Conservation (phyloP, 2,113 vertebrate genomes). For the Tenebrosternarchus preto region DNA sequence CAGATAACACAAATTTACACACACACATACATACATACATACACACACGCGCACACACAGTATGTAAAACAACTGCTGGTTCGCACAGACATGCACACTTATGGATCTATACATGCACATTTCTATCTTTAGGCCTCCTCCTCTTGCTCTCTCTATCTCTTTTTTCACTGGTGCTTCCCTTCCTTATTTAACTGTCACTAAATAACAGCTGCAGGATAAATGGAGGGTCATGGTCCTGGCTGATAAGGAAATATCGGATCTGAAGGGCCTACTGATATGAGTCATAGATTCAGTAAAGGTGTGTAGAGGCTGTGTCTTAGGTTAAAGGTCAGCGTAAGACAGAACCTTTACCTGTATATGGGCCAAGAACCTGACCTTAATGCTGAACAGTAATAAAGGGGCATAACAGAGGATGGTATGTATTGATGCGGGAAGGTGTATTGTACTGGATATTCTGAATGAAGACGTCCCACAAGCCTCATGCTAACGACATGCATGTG, state of each 20-base stretch:
- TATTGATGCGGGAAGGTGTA: background rate
- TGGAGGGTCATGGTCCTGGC: background rate
- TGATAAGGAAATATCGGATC: background rate
- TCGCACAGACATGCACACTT: constrained; percentile 10
- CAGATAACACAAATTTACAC: constrained; percentile 63
- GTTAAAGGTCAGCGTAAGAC: background rate
- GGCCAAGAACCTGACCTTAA: background rate
- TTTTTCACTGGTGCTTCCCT: too few species aligned
- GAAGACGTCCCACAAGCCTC: too few species aligned
- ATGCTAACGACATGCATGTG: too few species aligned
- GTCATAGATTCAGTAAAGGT: background rate
- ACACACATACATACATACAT: constrained; percentile 41
- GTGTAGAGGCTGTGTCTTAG: background rate
- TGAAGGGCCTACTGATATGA: constrained; percentile 4
- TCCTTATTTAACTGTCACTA: background rate
- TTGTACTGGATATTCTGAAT: too few species aligned
- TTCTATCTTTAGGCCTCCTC: background rate
- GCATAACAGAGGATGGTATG: background rate
- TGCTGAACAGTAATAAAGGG: background rate
- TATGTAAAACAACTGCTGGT: too few species aligned
- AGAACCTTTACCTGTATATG: background rate
- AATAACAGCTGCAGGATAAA: background rate
- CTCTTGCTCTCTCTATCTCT: background rate
- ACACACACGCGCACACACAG: constrained; percentile 53
- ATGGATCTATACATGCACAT: constrained; percentile 21